These are phyloP conservation scores for Diorhabda carinulata DNA, from an alignment of 1,140 invertebrate genomes.

Conservation along the genomic window DNA sequence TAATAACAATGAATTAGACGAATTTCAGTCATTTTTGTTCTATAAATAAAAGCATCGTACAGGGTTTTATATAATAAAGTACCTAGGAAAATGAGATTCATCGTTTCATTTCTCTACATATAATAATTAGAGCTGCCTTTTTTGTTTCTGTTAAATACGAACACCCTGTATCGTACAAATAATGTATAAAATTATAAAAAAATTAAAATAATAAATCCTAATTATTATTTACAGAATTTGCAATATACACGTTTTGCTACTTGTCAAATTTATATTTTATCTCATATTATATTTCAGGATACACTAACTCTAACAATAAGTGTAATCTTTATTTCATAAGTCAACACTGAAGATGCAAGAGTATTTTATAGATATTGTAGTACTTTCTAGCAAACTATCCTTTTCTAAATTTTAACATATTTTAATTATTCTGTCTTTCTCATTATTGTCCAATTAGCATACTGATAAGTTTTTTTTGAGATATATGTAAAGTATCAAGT, in stretches of 20 bases:
- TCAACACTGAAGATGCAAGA: constrained; percentile 22
- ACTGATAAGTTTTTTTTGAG: no score
- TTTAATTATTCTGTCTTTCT: no score
- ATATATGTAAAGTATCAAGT: no score
- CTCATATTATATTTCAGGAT: constrained; percentile 18
- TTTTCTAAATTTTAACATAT: no score
- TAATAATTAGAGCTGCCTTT: constrained; percentile 25
- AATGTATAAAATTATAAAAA: constrained; percentile 35
- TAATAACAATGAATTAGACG: constrained; percentile 13
- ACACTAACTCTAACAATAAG: constrained; percentile 20
- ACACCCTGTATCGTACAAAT: constrained; percentile 34
- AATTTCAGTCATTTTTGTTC: constrained; percentile 20
- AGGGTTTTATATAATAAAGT: constrained; percentile 8
- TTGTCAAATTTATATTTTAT: constrained; percentile 11
- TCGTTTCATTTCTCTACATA: constrained; percentile 10
- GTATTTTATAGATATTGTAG: constrained; percentile 18
- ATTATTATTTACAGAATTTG: constrained; percentile 26
- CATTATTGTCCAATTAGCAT: no score
- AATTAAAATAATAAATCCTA: constrained; percentile 30
- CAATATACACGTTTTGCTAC: constrained; percentile 23
- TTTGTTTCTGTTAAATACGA: constrained; percentile 13
- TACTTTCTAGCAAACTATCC: background rate
- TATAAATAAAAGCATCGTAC: constrained; percentile 19
- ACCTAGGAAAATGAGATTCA: constrained; percentile 6
- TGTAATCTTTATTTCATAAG: constrained; percentile 13